phyloP scores from a whole-genome alignment of 2,113 vertebrate genomes.

The Scytalopus superciliaris region DNA sequence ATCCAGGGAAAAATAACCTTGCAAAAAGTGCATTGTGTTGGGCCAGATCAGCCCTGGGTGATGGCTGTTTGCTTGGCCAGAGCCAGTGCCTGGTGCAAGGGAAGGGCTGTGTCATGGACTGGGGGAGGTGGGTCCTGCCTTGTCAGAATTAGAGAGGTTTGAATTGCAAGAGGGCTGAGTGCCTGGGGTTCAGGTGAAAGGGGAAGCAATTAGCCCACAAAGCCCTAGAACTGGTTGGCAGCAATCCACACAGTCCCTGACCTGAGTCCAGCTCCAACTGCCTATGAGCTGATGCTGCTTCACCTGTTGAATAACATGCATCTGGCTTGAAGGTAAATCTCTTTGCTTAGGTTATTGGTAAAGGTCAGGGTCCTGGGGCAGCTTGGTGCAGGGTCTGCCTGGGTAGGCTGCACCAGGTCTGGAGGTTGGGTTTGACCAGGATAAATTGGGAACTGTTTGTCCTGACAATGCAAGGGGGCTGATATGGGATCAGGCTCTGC shows the following conservation, averaged over 20 bases:
- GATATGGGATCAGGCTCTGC: neutral
- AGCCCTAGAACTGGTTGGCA: neutral
- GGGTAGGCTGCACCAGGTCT: neutral
- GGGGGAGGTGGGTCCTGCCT: neutral
- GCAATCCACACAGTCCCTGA: neutral
- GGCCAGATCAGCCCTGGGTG: rapidly evolving
- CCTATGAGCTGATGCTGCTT: neutral
- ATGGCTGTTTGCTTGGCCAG: neutral
- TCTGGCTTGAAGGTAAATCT: neutral
- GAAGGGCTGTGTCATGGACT: neutral
- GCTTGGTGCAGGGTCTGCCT: rapidly evolving
- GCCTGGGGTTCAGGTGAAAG: neutral
- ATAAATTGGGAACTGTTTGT: neutral
- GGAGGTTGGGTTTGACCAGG: rapidly evolving
- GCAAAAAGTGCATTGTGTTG: neutral
- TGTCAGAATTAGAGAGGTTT: neutral
- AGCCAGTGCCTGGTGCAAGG: neutral
- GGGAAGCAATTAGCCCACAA: neutral
- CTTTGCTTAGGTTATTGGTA: neutral
- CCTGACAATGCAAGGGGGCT: neutral
- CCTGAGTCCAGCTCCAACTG: neutral
- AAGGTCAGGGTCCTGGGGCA: neutral
- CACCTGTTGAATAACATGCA: neutral
- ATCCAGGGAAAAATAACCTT: neutral
- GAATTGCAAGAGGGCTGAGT: neutral